Evolutionary conservation across 2,888 invertebrate genomes (phyloP), one percentile per base, ranked within the genome.

Genomic region (Tetrapedia diversipes): DNA sequence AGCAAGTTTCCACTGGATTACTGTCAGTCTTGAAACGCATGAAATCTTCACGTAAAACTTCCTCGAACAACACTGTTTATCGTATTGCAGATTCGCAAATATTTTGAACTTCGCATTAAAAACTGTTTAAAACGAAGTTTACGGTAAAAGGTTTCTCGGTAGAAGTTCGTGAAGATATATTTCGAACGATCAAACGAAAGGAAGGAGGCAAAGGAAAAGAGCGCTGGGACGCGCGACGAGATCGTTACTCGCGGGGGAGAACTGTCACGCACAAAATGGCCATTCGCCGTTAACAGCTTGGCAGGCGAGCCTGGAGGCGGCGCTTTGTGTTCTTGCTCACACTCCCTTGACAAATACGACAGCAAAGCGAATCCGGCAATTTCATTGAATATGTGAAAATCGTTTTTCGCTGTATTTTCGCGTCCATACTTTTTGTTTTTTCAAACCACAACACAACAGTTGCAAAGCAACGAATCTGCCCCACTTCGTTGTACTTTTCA

Each of bases 231-330:
- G 69, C 80, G 81, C 77, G 60, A 79, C 60, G 71, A 61, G 67
- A 73, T 80, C 70, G 73, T 77, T 73, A 70, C 71, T 74, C 66
- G 78, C 78, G 79, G 74, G 78, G 77, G 77, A 82, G 86, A 90
- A 93, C 93, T 94, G 94, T 93, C 94, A 94, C 93, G 92, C 94
- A 94, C 92, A 94, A 94, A 93, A 94, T 94, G 94, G 94, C 94
- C 94, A 93, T 93, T 93, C 93, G 93, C 93, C 92, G 91, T 90
- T 90, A 89, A 89, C 92, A 93, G 92, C 94, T 93, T 91, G 84
- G 89, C 87, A 91, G 92, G 91, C 89, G 89, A 83, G 89, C 93
- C 92, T 92, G 88, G 92, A 86, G 92, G 93, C 86, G 90, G 90
- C 94, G 93, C 87, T 85, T 79, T 70, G 67, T 70, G 64, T 82